phyloP scores from a whole-genome alignment of 2,797 vertebrate species.

The Sphaeramia orbicularis region DNA sequence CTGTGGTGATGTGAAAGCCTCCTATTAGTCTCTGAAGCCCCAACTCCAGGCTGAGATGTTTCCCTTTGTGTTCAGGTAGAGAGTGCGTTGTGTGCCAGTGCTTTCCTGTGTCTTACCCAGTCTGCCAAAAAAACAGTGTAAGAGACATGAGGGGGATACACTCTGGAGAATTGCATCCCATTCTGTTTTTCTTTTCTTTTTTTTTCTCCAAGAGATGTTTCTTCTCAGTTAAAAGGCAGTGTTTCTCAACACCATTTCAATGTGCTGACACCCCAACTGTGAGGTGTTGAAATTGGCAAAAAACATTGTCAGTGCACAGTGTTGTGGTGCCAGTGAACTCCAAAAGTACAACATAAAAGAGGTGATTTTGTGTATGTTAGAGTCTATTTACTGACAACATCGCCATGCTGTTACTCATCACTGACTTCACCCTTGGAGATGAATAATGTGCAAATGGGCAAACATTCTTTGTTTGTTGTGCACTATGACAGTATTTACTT shows the following conservation, averaged over 20 bases:
- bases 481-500: conserved; percentile 70
- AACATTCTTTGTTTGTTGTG: conserved; percentile 71
- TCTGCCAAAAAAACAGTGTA: conserved; percentile 77
- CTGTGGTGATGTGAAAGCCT: conserved; percentile 69
- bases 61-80: conserved; percentile 79
- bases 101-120: conserved; percentile 78
- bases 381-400: conserved; percentile 75
- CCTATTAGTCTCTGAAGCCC: conserved; percentile 76
- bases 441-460: conserved; percentile 75
- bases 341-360: conserved; percentile 77
- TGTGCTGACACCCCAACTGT: conserved; percentile 82
- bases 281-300: conserved; percentile 80
- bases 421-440: conserved; percentile 71
- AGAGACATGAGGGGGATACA: conserved; percentile 75
- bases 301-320: conserved; percentile 68
- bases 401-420: conserved; percentile 69
- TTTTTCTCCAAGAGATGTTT: conserved; percentile 73
- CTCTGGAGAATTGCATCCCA: conserved; percentile 83
- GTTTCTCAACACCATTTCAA: conserved; percentile 80
- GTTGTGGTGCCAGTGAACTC: conserved; percentile 76
- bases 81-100: conserved; percentile 74
- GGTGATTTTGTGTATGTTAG: conserved; percentile 70
- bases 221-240: conserved; percentile 83
- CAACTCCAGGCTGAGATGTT: conserved; percentile 74
- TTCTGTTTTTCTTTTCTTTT: conserved; percentile 75